Evolutionary conservation across 2,797 vertebrate genomes (phyloP).

Genomic region (Sphenopsis melanotis): DNA sequence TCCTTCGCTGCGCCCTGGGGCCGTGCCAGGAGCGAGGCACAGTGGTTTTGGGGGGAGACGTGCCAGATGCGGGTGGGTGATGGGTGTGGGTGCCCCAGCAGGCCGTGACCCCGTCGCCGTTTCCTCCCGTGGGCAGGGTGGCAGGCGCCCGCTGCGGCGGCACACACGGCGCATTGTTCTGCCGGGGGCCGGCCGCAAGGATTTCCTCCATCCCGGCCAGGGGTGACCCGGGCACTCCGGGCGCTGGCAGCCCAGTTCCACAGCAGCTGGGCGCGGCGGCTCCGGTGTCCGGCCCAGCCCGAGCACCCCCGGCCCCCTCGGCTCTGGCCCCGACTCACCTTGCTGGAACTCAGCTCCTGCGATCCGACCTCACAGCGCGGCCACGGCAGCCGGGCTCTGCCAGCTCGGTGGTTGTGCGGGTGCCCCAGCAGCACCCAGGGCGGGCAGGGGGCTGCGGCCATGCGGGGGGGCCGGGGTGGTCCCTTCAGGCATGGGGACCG

Average conservation of each 20-base stretch:
- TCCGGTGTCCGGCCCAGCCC: neutral
- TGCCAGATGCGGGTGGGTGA: neutral
- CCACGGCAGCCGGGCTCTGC: neutral
- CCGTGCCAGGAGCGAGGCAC: neutral
- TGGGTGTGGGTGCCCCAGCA: neutral
- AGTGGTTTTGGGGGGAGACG: neutral
- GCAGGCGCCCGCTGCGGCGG: neutral
- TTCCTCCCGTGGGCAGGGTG: conserved; percentile 43
- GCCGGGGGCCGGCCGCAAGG: neutral
- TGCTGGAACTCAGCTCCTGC: neutral
- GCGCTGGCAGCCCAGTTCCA: neutral
- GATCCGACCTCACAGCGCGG: neutral
- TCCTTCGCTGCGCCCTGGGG: accelerated
- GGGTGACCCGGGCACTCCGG: neutral
- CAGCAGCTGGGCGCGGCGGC: neutral
- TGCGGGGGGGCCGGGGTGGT: neutral
- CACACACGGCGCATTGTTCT: neutral
- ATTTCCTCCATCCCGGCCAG: neutral
- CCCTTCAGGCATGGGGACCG: neutral
- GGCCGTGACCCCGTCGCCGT: neutral
- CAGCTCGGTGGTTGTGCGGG: neutral
- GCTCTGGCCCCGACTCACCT: conserved; percentile 29
- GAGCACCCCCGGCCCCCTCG: neutral
- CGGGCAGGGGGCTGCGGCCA: conserved; percentile 10
- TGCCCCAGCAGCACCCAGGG: neutral